Evolutionary conservation across 2,113 vertebrate species (phyloP), one percentile per base, ranked within the genome.

Genomic region (Circaetus gallicus): DNA sequence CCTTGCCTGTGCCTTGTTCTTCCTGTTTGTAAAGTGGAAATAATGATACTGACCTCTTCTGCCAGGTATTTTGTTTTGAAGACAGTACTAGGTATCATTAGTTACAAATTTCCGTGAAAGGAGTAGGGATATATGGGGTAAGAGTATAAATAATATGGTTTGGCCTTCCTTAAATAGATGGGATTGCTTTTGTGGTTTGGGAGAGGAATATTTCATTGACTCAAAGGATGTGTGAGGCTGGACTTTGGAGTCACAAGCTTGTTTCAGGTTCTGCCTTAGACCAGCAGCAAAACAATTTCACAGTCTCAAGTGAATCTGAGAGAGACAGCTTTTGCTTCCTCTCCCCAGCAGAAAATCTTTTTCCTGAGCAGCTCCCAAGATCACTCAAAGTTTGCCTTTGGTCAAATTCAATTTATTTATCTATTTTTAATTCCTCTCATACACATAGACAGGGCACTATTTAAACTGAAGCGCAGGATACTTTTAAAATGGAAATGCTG

Each of bases 101-200:
- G 7, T 66, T 38, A 77, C 8, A 40, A 9, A 81, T 73, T 78
- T 74, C 11, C 7, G 58, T 67, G 6, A 66, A 67, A 63, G 18
- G 2, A 15, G 9, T 17, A 4, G 16, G 38, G 5, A n/a, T 43
- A 13, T 15, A 32, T 36, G 2, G 12, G 3, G 4, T 36, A 53
- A 38, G 29, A 74, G 5, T 40, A 29, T 28, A 50, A 85, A 72
- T 61, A 55, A 5, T 3, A 17, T 17, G 3, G 4, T 63, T 59
- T 82, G 12, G 4, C 13, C 26, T 79, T 55, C 29, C 29, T 67
- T 69, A 31, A 63, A 21, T 9, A 50, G 31, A 56, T 26, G 3
- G 7, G 21, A 31, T 63, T 87, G 3, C 4, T 29, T 49, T 69
- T 79, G 5, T n/a, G 5, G 7, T 56, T 59, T 82, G 52, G 40